Evolutionary conservation across 1,140 invertebrate species (phyloP), one percentile per base, ranked within the genome.

Genomic region (Drosophila arizonae): DNA sequence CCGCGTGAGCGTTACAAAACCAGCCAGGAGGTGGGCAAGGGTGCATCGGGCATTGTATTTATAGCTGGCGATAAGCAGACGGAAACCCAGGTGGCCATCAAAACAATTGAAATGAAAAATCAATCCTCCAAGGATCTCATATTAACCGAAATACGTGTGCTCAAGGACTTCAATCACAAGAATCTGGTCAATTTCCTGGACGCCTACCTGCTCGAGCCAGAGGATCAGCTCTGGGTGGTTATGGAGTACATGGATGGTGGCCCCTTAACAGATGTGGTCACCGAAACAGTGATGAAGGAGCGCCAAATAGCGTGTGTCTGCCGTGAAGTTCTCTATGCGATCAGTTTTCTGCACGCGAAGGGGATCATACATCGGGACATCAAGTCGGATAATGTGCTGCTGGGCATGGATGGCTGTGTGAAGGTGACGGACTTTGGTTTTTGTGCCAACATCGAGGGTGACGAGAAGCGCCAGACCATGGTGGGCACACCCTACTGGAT

Each of bases 401-500:
- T 99, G 1, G 98, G 98, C 45, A 98, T 99, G 96, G 97, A 99
- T 92, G 98, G 98, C 11, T 95, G 95, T 43, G 98, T 99, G 0
- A 99, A 99, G 94, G 95, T 99, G 1, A 99, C 98, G 13, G 98
- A 99, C 92, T 99, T 99, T 93, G 98, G 98, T 21, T 99, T 99
- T 92, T 99, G 98, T 93, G 95, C 97, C 70, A 97, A 97, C 77
- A 96, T 97, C 62, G 94, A 96, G 41, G 96, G 96, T 24, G 97
- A 99, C 81, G 98, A 98, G 89, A 99, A 99, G 91, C 92, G 98
- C 41, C 97, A 98, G 85, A 99, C 98, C 0, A 98, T 99, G 96
- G 98, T 99, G 50, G 96, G 97, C 10, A 97, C 97, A 4, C 96
- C 96, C 0, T 92, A 96, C 82, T 96, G 95, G 96, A 96, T 96